These are phyloP conservation scores for Rotaria macrura DNA, from an alignment of 2,888 invertebrate genomes.

Conservation along the genomic window DNA sequence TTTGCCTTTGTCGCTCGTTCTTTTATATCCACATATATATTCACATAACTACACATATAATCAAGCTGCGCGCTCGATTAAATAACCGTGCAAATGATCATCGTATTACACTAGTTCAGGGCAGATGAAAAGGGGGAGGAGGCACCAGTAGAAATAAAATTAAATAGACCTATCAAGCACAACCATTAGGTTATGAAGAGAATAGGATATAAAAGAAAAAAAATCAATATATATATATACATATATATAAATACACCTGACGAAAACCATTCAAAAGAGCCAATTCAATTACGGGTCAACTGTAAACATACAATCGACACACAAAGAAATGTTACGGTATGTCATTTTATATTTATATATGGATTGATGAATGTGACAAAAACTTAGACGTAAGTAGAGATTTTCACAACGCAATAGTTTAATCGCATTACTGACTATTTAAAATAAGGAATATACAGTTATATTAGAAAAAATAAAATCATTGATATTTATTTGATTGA, in stretches of 20 bases:
- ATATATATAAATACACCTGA: neutral
- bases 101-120: neutral
- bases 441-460: neutral
- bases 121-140: neutral
- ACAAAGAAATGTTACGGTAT: neutral
- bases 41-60: neutral
- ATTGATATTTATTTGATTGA: too few species aligned
- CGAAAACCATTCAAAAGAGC: neutral
- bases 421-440: neutral
- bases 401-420: neutral
- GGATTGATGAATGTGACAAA: neutral
- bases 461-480: neutral
- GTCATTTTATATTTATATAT: neutral
- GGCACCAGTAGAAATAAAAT: neutral
- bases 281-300: conserved; percentile 11
- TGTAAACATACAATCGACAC: neutral
- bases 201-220: neutral
- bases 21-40: neutral
- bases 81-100: conserved; percentile 3
- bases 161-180: neutral
- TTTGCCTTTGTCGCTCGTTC: neutral
- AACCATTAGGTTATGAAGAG: neutral
- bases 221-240: neutral
- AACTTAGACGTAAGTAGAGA: neutral
- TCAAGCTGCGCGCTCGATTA: neutral